Conservation (phyloP, 2,113 vertebrate genomes). For the Notothenia coriiceps region DNA sequence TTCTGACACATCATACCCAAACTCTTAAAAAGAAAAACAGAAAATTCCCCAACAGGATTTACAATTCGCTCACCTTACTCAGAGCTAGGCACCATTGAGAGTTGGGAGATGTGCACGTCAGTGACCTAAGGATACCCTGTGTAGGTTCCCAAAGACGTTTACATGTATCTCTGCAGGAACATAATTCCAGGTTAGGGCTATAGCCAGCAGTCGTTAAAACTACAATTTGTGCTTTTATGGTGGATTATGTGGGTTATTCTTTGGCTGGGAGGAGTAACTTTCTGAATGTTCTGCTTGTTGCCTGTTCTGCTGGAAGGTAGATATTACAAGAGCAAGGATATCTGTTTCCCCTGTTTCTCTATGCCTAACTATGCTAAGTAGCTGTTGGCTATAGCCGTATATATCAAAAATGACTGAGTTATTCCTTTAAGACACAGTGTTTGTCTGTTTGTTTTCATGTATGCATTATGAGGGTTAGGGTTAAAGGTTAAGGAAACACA, state of each 20-base stretch:
- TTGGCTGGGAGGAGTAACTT: neutral
- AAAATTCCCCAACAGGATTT: too few species aligned
- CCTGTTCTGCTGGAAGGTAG: neutral
- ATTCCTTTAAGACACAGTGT: neutral
- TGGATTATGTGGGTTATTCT: neutral
- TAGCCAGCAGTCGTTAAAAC: too few species aligned
- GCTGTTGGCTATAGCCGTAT: neutral
- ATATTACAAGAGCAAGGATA: neutral
- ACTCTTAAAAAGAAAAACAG: neutral
- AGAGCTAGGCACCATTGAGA: neutral
- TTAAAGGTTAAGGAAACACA: slow-evolving; percentile 74
- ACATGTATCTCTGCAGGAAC: neutral
- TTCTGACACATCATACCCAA: neutral
- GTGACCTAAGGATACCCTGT: neutral
- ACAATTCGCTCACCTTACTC: too few species aligned
- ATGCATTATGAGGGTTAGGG: slow-evolving; percentile 23
- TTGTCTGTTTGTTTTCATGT: neutral
- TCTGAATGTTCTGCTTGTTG: neutral
- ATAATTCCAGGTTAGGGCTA: neutral
- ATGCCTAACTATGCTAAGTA: neutral
- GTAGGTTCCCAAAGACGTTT: neutral
- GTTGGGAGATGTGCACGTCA: neutral
- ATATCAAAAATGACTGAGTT: neutral
- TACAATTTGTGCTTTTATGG: neutral
- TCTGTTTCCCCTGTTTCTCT: neutral